Base-by-base conservation (phyloP, 2,113 vertebrate genomes). In the Dicrurus megarhynchus region DNA sequence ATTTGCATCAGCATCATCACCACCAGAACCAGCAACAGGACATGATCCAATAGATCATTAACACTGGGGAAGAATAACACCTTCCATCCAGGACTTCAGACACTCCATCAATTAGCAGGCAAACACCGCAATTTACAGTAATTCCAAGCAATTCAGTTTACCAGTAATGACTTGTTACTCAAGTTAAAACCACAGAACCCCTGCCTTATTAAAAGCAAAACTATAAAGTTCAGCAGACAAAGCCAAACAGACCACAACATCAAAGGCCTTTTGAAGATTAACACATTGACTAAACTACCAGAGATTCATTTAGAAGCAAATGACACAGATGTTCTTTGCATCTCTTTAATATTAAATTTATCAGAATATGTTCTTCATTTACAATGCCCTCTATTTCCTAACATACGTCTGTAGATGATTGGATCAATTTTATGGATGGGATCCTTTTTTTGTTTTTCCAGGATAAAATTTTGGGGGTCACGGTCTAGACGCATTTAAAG, bases 251-350 rank as follows among this genome's bases (percentile, higher is more conserved):
- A 92, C 59, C 79, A 80, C 80, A 93, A 55, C 76, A 93, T 95
- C 95, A 95, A 95, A 96, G 84, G 61, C 18, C 61, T 96, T 96
- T 95, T 96, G 93, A 97, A 97, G 88, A 95, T 84, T 94, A 95
- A 88, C 64, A 89, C 57, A 65, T 91, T 90, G 80, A 82, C 73
- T 95, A 83, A 94, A 96, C 83, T 96, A 91, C 65, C 67, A 94
- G 75, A 95, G 41, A 83, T 87, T 65, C 41, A 87, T 97, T 93
- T 90, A 80, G 79, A 92, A 95, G 63, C 65, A 93, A 94, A 85
- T 37, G 52, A 68, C 73, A 89, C 37, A 92, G 78, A 84, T 64
- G 70, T 86, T 85, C 22, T 75, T 94, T 93, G 49, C 23, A 79
- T 85, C 26, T 94, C 19, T 84, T 77, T 70, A 84, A 70, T 90